These are phyloP conservation scores for Acholoe squamosa DNA, from an alignment of 2,888 invertebrate genomes.

Conservation along the genomic window DNA sequence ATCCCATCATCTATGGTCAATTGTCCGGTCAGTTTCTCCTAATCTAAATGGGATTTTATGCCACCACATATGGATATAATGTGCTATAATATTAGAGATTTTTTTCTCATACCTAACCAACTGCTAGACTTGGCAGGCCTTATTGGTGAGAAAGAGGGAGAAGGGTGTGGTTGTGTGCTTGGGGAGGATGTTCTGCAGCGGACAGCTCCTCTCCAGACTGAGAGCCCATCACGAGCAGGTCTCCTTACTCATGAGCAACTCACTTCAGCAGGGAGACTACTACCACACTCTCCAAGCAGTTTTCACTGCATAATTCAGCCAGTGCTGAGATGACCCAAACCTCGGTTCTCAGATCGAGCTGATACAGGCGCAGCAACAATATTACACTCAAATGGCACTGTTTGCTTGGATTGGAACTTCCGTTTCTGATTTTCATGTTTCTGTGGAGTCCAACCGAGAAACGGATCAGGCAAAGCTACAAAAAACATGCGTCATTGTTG, in stretches of 20 bases:
- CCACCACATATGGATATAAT: too few species aligned
- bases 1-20: too few species aligned
- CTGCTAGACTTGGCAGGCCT: too few species aligned
- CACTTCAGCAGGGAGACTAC: background rate
- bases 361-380: background rate
- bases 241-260: background rate
- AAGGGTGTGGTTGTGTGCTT: background rate
- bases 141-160: too few species aligned
- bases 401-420: background rate
- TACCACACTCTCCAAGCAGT: background rate
- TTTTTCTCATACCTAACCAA: too few species aligned
- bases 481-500: too few species aligned
- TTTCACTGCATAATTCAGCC: background rate
- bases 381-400: background rate
- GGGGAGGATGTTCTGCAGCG: background rate
- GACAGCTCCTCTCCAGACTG: conserved; percentile 3
- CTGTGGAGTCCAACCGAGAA: background rate
- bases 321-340: background rate
- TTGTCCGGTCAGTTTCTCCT: too few species aligned
- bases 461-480: too few species aligned
- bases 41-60: too few species aligned
- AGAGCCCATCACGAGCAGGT: background rate
- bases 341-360: too few species aligned
- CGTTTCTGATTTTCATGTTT: background rate
- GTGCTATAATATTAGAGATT: too few species aligned